A percentile compares a stretch with the other conserved stretches of the same genome.
Conservation (phyloP, 2,797 vertebrate genomes). For the Prionace glauca region DNA sequence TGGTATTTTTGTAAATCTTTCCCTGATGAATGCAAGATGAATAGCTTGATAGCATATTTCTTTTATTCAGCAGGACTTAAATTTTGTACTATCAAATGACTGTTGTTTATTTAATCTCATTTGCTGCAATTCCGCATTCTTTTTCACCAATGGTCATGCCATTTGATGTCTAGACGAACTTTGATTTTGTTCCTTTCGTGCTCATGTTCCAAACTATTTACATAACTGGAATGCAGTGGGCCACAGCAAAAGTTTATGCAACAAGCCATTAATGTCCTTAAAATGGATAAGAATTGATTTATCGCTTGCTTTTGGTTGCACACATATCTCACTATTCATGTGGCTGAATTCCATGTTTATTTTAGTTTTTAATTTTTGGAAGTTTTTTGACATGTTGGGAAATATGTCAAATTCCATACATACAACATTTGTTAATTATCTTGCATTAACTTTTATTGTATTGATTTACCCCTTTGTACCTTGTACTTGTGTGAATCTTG, state of each 20-base stretch:
- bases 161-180: background rate
- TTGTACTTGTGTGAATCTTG: too few relatives aligned
- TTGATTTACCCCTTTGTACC: too few relatives aligned
- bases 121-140: background rate
- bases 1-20: too few relatives aligned
- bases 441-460: background rate
- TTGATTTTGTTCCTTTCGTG: background rate
- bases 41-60: too few relatives aligned
- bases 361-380: background rate
- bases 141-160: background rate
- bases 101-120: background rate
- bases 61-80: too few relatives aligned
- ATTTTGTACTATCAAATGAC: too few relatives aligned
- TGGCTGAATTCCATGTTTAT: background rate
- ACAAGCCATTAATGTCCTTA: background rate
- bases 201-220: background rate
- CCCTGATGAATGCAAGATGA: too few relatives aligned
- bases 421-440: background rate
- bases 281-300: background rate
- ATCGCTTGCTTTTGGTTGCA: background rate
- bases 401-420: background rate
- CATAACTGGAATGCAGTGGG: background rate
- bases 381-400: background rate
- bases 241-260: background rate
- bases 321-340: background rate